Evolutionary conservation across 2,888 invertebrate species (phyloP).

Genomic region (Ptilodon capucinus): DNA sequence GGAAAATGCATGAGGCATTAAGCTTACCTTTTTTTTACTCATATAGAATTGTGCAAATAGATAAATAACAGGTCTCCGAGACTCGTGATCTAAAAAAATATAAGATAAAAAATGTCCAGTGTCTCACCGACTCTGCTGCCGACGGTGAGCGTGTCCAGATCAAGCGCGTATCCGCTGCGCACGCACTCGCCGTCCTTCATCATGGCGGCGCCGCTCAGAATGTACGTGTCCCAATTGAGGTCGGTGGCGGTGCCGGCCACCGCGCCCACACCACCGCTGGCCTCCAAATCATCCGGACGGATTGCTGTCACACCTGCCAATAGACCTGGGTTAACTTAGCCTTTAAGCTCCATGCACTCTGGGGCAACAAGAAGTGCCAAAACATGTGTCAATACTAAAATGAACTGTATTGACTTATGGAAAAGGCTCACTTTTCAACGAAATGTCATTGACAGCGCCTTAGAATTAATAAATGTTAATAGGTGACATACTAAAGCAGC

Average conservation of each 20-base stretch:
- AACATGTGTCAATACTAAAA: too few species aligned
- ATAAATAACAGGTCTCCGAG: neutral
- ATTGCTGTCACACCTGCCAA: conserved; percentile 90
- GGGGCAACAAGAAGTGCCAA: too few species aligned
- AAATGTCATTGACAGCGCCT: too few species aligned
- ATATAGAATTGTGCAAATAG: too few species aligned
- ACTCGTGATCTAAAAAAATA: neutral
- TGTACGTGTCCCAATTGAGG: conserved; percentile 95
- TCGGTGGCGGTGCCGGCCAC: conserved; percentile 94
- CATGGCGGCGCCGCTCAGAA: conserved; percentile 94
- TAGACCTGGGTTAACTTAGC: too few species aligned
- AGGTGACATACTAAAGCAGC: too few species aligned
- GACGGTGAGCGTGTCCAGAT: conserved; percentile 90
- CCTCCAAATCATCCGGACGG: conserved; percentile 93
- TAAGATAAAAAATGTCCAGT: neutral
- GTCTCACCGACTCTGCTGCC: conserved; percentile 88
- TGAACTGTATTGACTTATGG: too few species aligned
- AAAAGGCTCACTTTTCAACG: too few species aligned
- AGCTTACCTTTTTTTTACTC: too few species aligned
- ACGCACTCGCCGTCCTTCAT: conserved; percentile 95
- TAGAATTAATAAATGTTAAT: too few species aligned
- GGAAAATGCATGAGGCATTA: too few species aligned
- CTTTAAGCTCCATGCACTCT: too few species aligned
- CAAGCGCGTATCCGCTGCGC: conserved; percentile 91
- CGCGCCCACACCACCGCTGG: conserved; percentile 55